Conservation (phyloP, 2,888 invertebrate genomes). For the Andrena trimmerana region DNA sequence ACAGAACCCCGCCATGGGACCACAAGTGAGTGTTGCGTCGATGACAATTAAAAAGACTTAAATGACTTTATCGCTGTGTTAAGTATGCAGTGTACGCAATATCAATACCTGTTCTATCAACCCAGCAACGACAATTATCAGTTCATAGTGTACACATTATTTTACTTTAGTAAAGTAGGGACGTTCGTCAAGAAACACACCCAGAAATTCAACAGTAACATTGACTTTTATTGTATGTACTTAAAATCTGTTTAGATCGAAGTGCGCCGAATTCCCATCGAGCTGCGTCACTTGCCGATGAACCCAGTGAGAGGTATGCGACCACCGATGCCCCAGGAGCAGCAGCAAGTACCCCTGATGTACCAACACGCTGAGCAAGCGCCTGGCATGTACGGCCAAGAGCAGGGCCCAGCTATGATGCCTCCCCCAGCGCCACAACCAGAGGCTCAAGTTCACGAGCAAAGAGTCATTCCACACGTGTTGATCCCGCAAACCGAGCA, state of each 20-base stretch:
- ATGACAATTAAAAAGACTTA: background rate
- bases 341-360: slow-evolving; percentile 76
- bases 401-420: slow-evolving; percentile 77
- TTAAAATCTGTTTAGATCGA: slow-evolving; percentile 70
- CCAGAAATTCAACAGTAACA: too few relatives aligned
- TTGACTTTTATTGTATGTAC: too few relatives aligned
- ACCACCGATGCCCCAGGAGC: slow-evolving; percentile 85
- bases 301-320: slow-evolving; percentile 87
- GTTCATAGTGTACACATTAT: too few relatives aligned
- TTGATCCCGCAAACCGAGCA: slow-evolving; percentile 77
- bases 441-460: slow-evolving; percentile 75
- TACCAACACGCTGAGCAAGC: slow-evolving; percentile 83
- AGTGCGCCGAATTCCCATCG: slow-evolving; percentile 85
- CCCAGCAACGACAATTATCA: background rate
- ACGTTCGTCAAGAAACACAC: too few relatives aligned
- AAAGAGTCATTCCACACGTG: slow-evolving; percentile 75
- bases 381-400: slow-evolving; percentile 76
- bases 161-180: too few relatives aligned
- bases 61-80: background rate
- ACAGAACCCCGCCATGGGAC: slow-evolving; percentile 57
- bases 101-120: background rate
- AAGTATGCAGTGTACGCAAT: background rate
- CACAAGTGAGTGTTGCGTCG: slow-evolving; percentile 62
- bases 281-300: slow-evolving; percentile 86
- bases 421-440: slow-evolving; percentile 71